Evolutionary conservation across 2,888 invertebrate genomes (phyloP).

Genomic region (Tenthredo notha): DNA sequence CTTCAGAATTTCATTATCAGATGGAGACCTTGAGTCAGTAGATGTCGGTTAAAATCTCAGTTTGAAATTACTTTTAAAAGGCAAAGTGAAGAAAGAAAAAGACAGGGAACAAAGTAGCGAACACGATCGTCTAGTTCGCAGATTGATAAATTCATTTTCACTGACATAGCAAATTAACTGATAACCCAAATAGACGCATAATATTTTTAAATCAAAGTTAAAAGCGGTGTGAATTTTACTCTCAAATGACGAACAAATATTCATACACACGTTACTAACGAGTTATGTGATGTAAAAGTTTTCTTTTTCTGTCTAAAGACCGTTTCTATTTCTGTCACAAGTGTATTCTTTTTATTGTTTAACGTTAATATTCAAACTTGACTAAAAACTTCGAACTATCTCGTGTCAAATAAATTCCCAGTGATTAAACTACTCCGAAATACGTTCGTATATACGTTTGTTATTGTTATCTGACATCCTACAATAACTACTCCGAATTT

Average conservation of each 20-base stretch:
- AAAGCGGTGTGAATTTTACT: background rate
- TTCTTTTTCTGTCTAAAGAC: conserved; percentile 35
- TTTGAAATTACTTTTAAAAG: conserved; percentile 33
- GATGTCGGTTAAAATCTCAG: conserved; percentile 34
- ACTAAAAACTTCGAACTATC: background rate
- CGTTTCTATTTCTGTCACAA: conserved; percentile 37
- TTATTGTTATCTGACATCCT: background rate
- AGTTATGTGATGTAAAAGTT: background rate
- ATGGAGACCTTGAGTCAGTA: background rate
- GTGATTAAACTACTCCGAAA: conserved; percentile 15
- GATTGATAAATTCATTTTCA: background rate
- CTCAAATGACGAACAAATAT: background rate
- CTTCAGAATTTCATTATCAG: conserved; percentile 1
- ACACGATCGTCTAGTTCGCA: background rate
- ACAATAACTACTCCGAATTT: background rate
- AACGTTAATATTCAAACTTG: background rate
- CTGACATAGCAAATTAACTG: background rate
- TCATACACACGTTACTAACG: background rate
- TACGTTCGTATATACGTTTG: background rate
- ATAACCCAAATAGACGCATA: background rate
- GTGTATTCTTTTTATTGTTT: conserved; percentile 21
- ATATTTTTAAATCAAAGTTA: background rate
- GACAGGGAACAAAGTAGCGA: background rate
- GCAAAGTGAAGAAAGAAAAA: conserved; percentile 1
- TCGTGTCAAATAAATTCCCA: background rate